Percentiles rank a stretch among this genome's conserved stretches.
These are phyloP conservation scores for Drosophila picticornis DNA, from an alignment of 2,888 invertebrate genomes.

Conservation along the genomic window DNA sequence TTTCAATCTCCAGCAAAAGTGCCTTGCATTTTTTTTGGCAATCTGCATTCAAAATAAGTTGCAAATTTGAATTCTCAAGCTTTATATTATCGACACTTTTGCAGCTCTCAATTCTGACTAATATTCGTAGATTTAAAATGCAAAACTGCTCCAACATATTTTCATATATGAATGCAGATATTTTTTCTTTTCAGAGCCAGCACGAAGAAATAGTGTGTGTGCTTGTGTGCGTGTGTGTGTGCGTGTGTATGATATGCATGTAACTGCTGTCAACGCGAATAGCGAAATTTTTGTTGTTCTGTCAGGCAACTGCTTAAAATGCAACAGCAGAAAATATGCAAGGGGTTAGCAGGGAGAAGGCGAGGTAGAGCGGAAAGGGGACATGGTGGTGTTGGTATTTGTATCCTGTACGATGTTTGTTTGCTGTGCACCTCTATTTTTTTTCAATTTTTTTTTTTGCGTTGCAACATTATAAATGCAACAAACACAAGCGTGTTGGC, in stretches of 20 bases:
- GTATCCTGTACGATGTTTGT: slow-evolving; percentile 44
- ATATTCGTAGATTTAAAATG: slow-evolving; percentile 4
- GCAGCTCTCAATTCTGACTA: slow-evolving; percentile 1
- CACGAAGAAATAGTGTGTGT: slow-evolving; percentile 1
- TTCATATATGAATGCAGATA: slow-evolving; percentile 1
- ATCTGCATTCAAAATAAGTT: neutral
- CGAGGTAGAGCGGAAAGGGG: fast-evolving
- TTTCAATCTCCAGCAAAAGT: neutral
- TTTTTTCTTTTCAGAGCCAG: slow-evolving; percentile 19
- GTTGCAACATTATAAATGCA: slow-evolving; percentile 74
- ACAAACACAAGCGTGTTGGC: slow-evolving; percentile 48
- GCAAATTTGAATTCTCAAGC: neutral
- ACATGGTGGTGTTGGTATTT: slow-evolving; percentile 1
- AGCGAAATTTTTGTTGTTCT: slow-evolving; percentile 45
- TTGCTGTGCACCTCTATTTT: slow-evolving; percentile 35
- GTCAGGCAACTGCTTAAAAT: slow-evolving; percentile 70
- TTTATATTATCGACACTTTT: neutral
- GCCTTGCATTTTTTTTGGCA: neutral
- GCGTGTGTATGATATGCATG: slow-evolving; percentile 61
- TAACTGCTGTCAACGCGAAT: slow-evolving; percentile 73
- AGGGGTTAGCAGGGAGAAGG: neutral
- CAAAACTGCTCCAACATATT: slow-evolving; percentile 19
- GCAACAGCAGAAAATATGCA: slow-evolving; percentile 61
- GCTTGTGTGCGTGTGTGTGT: neutral
- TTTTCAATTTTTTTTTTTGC: neutral